These are phyloP conservation scores for Zaprionus vittiger DNA, from an alignment of 1,140 invertebrate genomes.

Conservation along the genomic window DNA sequence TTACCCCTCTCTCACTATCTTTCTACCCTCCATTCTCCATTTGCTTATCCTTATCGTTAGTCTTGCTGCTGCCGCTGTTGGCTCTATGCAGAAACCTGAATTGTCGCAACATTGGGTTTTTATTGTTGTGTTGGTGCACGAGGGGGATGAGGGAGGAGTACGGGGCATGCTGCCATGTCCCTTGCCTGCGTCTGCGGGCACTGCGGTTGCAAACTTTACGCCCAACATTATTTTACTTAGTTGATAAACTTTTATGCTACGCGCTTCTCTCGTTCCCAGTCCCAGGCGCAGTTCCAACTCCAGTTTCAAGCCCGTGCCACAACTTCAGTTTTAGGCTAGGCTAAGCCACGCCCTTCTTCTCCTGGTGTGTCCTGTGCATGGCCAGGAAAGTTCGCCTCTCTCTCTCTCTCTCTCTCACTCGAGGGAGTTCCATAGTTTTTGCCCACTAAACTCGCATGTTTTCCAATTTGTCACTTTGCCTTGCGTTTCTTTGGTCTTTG, in stretches of 20 bases:
- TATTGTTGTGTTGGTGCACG: constrained; percentile 61
- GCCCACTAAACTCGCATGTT: constrained; percentile 45
- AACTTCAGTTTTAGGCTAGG: constrained; percentile 17
- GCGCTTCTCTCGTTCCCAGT: constrained; percentile 21
- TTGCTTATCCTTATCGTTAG: constrained; percentile 18
- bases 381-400: constrained; percentile 2
- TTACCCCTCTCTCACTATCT: neutral
- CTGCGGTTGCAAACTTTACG: constrained; percentile 76
- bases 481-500: constrained; percentile 49
- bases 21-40: neutral
- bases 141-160: neutral
- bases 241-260: constrained; percentile 77
- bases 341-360: constrained; percentile 13
- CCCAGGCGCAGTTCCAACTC: constrained; percentile 4
- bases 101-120: constrained; percentile 79
- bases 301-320: constrained; percentile 8
- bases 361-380: constrained; percentile 23
- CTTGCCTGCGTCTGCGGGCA: constrained; percentile 57
- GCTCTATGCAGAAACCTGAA: constrained; percentile 48
- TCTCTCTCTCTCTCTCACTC: neutral
- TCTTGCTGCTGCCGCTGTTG: constrained; percentile 15
- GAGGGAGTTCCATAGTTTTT: constrained; percentile 39
- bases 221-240: constrained; percentile 82
- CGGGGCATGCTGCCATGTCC: constrained; percentile 19
- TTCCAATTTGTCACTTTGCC: constrained; percentile 74